Evolutionary conservation across 2,797 vertebrate genomes (phyloP).

Genomic region (Arnoldichthys spilopterus): DNA sequence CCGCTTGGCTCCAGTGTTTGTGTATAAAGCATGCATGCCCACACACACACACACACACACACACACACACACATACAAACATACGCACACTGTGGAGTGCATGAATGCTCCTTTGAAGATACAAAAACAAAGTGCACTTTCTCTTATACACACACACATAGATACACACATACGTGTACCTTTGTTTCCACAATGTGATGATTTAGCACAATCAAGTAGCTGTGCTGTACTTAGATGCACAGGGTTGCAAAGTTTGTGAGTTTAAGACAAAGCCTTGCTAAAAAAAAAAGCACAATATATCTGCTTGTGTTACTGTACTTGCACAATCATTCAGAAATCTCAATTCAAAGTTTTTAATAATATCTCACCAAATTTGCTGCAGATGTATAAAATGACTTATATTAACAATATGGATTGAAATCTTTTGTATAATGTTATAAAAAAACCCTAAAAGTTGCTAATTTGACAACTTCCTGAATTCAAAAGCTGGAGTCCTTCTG

Average conservation of each 20-base stretch:
- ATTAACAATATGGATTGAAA: no score
- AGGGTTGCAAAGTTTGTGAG: background rate
- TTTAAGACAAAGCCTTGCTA: background rate
- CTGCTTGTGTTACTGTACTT: background rate
- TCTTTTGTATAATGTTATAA: no score
- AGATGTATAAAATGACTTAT: background rate
- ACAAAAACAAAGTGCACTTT: conserved; percentile 56
- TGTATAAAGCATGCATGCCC: conserved; percentile 54
- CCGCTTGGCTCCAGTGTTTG: conserved; percentile 59
- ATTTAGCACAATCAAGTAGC: conserved; percentile 41
- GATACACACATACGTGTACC: conserved; percentile 27
- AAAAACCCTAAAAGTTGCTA: no score
- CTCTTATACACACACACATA: conserved; percentile 13
- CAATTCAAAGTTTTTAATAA: no score
- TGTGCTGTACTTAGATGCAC: background rate
- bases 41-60: conserved; percentile 43
- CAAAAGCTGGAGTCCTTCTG: conserved; percentile 3
- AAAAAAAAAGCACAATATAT: background rate
- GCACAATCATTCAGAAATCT: no score
- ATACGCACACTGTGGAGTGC: conserved; percentile 15
- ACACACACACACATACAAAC: conserved; percentile 41
- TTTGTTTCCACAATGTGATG: conserved; percentile 40
- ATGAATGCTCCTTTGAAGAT: conserved; percentile 59
- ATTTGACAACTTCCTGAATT: background rate
- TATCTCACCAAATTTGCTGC: background rate